Conservation (phyloP, 2,888 invertebrate species). For the Horisme vitalbata region DNA sequence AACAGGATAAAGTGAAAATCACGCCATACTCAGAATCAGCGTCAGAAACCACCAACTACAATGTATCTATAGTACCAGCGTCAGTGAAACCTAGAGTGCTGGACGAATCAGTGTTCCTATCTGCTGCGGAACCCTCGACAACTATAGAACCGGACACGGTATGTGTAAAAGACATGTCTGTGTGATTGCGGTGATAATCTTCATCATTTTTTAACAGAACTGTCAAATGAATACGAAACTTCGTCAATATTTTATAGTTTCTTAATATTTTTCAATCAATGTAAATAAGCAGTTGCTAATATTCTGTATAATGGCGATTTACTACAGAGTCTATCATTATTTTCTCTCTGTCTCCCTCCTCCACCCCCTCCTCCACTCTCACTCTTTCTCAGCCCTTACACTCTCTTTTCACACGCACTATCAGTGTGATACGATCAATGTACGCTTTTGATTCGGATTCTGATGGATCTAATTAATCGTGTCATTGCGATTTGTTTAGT, state of each 20-base stretch:
- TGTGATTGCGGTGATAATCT: slow-evolving; percentile 11
- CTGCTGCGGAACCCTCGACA: slow-evolving; percentile 53
- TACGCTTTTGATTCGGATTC: too few species aligned
- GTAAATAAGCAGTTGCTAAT: too few species aligned
- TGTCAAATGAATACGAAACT: slow-evolving; percentile 6
- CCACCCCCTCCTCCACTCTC: too few species aligned
- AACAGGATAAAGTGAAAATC: slow-evolving; percentile 70
- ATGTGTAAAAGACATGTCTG: slow-evolving; percentile 36
- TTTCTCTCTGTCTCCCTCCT: too few species aligned
- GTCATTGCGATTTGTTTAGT: too few species aligned
- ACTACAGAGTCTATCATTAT: too few species aligned
- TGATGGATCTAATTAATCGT: too few species aligned
- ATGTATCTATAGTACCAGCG: slow-evolving; percentile 47
- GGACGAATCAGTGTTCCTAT: slow-evolving; percentile 44
- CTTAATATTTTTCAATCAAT: background rate
- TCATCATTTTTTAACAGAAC: background rate
- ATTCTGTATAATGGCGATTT: too few species aligned
- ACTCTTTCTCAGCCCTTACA: too few species aligned
- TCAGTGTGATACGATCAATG: too few species aligned
- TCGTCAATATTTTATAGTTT: slow-evolving; percentile 7
- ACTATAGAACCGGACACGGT: slow-evolving; percentile 70
- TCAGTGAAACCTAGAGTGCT: slow-evolving; percentile 50
- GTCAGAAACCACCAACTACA: slow-evolving; percentile 59
- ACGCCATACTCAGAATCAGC: slow-evolving; percentile 66
- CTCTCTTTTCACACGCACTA: too few species aligned